A percentile compares a stretch with the other conserved stretches of the same genome.
phyloP scores from a whole-genome alignment of 2,797 vertebrate species.

The Alcedo quadribrachys region DNA sequence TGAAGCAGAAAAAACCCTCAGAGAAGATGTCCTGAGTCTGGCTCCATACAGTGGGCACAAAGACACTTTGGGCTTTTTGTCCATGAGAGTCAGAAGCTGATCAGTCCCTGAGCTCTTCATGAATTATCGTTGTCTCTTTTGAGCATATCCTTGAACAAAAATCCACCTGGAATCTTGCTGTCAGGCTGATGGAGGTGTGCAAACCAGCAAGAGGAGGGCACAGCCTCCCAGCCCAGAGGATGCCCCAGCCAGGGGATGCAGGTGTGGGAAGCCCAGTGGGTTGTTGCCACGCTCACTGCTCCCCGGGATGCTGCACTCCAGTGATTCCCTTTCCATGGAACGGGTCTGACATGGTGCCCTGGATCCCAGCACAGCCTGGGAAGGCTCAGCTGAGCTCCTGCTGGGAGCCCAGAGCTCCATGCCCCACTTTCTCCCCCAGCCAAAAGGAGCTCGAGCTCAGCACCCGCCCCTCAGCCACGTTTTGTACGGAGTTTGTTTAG shows the following conservation, averaged over 20 bases:
- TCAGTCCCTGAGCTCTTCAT: neutral
- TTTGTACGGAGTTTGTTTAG: conserved; percentile 20
- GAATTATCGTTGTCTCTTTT: neutral
- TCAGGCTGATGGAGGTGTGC: neutral
- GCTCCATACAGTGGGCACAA: neutral
- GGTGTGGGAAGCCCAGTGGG: rapidly evolving
- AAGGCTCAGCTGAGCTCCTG: neutral
- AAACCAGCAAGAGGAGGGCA: neutral
- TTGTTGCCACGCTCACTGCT: neutral
- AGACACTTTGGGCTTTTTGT: neutral
- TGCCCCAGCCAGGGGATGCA: rapidly evolving
- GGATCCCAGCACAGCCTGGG: neutral
- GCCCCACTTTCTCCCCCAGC: neutral
- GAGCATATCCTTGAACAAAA: neutral
- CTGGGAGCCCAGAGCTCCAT: neutral
- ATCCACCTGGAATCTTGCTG: rapidly evolving
- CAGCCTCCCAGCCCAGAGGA: neutral
- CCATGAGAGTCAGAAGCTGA: neutral
- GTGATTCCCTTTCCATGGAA: neutral
- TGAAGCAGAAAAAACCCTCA: neutral
- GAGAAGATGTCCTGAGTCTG: neutral
- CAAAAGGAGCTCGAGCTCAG: neutral
- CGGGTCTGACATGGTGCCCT: rapidly evolving
- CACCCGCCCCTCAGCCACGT: neutral
- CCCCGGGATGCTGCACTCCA: neutral